Base-by-base conservation (phyloP, 2,797 vertebrate genomes). In the Moxostoma hubbsi region DNA sequence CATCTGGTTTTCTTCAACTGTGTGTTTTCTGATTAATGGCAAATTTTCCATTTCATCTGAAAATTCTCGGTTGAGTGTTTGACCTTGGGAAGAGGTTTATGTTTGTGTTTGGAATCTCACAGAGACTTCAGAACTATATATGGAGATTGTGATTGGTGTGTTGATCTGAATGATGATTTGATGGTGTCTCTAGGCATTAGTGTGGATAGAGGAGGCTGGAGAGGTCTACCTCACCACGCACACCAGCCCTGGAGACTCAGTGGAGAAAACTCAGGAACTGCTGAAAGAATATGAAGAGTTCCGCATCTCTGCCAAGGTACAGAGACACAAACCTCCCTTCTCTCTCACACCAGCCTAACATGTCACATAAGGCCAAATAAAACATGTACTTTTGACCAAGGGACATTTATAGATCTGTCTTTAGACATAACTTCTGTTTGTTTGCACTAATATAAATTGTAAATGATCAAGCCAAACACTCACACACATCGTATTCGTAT, bases 151-250 rank as follows among this genome's bases (percentile, higher is more conserved):
- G 24, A 24, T 24, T 24, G 24, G 24, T 24, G 24, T 24, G 24
- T 24, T 24, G 24, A 24, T 24, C 24, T 24, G 24, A 24, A 24
- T 24, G 24, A 24, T 24, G 24, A 24, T 24, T 24, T 24, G 24
- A 24, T 24, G 24, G 24, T 50, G 9, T 66, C 49, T 75, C 11
- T 67, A 98, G 97, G 96, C 97, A 0, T 88, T 99, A 84, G 96
- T 96, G 85, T 98, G 97, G 97, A 97, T 99, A 85, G 97, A 98
- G 88, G 97, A 99, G 90, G 95, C 95, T 51, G 97, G 97, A 61
- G 97, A 98, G 81, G 95, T 95, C 88, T 99, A 96, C 92, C 95
- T 99, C 86, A 94, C 95, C 82, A 96, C 96, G 55, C 97, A 97
- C 91, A 94, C 89, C 70, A 94, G 95, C 84, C 90, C 95, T 3